phyloP scores from a whole-genome alignment of 2,888 invertebrate genomes.

The Xanthia togata region DNA sequence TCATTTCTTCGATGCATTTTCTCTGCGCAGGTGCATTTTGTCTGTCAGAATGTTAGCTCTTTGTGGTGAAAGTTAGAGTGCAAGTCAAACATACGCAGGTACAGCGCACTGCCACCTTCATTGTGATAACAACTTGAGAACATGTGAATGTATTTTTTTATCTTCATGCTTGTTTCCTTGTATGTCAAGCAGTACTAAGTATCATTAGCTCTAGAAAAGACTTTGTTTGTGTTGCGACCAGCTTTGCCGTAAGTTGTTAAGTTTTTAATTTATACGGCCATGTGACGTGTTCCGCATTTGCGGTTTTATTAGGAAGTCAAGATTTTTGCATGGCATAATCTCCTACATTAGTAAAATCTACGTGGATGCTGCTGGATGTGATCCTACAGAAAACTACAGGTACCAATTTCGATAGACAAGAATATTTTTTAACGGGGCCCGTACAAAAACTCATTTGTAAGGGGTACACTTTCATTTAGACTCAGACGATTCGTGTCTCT shows the following conservation, averaged over 20 bases:
- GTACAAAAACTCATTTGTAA: neutral
- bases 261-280: neutral
- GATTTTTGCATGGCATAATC: neutral
- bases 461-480: conserved; percentile 34
- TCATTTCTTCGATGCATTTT: conserved; percentile 36
- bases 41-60: conserved; percentile 42
- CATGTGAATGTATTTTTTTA: conserved; percentile 21
- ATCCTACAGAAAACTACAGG: neutral
- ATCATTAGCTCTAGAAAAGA: conserved; percentile 18
- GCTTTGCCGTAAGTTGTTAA: neutral
- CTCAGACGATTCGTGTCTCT: conserved; percentile 5
- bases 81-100: conserved; percentile 44
- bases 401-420: neutral
- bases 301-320: neutral
- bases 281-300: neutral
- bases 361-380: neutral
- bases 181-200: conserved; percentile 26
- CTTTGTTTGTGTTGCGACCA: neutral
- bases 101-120: conserved; percentile 25
- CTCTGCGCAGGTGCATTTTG: conserved; percentile 29
- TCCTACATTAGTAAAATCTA: neutral
- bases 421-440: neutral
- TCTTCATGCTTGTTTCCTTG: conserved; percentile 37
- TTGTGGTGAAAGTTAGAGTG: conserved; percentile 61
- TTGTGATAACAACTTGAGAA: conserved; percentile 34